Percentiles rank a stretch among this genome's conserved stretches.
Evolutionary conservation across 2,888 invertebrate genomes (phyloP).

Genomic region (Zaprionus obscuricornis): DNA sequence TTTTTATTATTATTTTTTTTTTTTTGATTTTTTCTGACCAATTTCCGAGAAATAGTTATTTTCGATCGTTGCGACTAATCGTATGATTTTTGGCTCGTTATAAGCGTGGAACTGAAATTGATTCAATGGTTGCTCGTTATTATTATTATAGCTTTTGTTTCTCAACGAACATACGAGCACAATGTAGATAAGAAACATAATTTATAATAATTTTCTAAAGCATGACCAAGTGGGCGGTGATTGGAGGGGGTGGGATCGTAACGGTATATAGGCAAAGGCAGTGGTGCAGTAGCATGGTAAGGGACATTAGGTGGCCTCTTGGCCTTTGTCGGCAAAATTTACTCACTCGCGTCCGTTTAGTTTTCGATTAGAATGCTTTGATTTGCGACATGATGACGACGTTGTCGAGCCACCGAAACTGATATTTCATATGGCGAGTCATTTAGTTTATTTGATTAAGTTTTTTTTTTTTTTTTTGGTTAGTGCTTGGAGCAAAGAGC

Average conservation of each 20-base stretch:
- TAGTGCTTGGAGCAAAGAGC: conserved; percentile 18
- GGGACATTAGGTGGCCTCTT: conserved; percentile 23
- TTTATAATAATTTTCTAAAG: conserved; percentile 72
- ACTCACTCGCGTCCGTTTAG: conserved; percentile 70
- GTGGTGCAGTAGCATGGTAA: neutral
- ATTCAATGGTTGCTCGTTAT: conserved; percentile 32
- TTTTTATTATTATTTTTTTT: no score
- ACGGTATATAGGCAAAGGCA: no score
- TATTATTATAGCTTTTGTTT: conserved; percentile 16
- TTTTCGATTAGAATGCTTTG: conserved; percentile 78
- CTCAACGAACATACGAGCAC: conserved; percentile 27
- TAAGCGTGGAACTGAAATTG: conserved; percentile 11
- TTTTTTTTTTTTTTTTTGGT: conserved; percentile 13
- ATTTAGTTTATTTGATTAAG: conserved; percentile 62
- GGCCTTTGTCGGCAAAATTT: conserved; percentile 79
- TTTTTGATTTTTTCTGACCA: no score
- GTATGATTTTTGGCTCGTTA: neutral
- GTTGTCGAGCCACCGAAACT: conserved; percentile 53
- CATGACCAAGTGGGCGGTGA: conserved; percentile 57
- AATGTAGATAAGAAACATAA: conserved; percentile 71
- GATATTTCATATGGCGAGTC: conserved; percentile 53
- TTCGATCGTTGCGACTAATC: conserved; percentile 16
- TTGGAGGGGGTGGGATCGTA: neutral
- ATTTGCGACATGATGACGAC: conserved; percentile 75
- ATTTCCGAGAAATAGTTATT: conserved; percentile 12